Evolutionary conservation across 2,888 invertebrate species (phyloP).

Genomic region (Cremastinae sp.): DNA sequence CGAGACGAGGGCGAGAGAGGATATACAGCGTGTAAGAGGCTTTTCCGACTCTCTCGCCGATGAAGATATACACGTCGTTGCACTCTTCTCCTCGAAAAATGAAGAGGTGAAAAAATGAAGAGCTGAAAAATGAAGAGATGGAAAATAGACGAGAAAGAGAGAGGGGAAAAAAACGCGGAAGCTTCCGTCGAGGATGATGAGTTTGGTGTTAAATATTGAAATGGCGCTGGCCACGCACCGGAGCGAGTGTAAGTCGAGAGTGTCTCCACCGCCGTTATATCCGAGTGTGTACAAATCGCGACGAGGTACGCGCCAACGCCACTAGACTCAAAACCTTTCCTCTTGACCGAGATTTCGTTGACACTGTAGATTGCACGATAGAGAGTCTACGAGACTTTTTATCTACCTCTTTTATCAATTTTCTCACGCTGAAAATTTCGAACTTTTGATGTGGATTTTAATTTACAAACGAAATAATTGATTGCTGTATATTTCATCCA

Average conservation of each 20-base stretch:
- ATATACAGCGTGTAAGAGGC: constrained; percentile 27
- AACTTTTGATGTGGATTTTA: too few species aligned
- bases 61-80: constrained; percentile 21
- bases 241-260: constrained; percentile 10
- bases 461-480: too few species aligned
- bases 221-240: constrained; percentile 34
- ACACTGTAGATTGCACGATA: constrained; percentile 32
- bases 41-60: constrained; percentile 34
- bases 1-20: constrained; percentile 33
- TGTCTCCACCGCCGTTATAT: constrained; percentile 3
- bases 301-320: constrained; percentile 42
- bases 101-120: constrained; percentile 22
- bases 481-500: too few species aligned
- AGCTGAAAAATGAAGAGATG: background rate
- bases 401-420: constrained; percentile 29
- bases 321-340: constrained; percentile 31
- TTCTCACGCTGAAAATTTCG: too few species aligned
- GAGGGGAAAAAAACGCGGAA: constrained; percentile 31
- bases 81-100: constrained; percentile 34
- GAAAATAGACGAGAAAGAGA: constrained; percentile 3
- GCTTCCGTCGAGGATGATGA: constrained; percentile 23
- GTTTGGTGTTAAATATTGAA: constrained; percentile 57
- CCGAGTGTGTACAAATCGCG: background rate
- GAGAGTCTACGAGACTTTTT: background rate
- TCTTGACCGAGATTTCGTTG: constrained; percentile 54